phyloP scores from a whole-genome alignment of 1,140 invertebrate genomes.

The Potamilus streckersoni region DNA sequence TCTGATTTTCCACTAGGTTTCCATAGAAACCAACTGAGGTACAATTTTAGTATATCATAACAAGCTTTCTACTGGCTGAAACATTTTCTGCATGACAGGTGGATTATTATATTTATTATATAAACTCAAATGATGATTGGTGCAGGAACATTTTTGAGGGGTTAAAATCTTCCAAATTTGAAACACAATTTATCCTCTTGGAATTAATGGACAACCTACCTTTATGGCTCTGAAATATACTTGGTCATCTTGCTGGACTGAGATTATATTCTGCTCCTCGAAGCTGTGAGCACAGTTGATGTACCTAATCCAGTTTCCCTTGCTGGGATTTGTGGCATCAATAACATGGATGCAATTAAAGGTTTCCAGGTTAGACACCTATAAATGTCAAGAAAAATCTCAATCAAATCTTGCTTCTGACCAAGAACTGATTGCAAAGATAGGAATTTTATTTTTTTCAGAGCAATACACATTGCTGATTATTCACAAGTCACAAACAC shows the following conservation, averaged over 20 bases:
- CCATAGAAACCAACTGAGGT: too few relatives aligned
- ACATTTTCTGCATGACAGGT: too few relatives aligned
- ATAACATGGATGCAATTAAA: conserved; percentile 49
- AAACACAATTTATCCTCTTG: too few relatives aligned
- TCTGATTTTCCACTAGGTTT: too few relatives aligned
- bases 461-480: not conserved
- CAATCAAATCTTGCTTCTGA: not conserved
- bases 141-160: too few relatives aligned
- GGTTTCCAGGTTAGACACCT: conserved; percentile 44
- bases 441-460: not conserved
- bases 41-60: too few relatives aligned
- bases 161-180: too few relatives aligned
- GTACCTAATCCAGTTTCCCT: conserved; percentile 63
- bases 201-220: conserved; percentile 19
- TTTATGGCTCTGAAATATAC: conserved; percentile 63
- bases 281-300: conserved; percentile 63
- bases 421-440: not conserved
- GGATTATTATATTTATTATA: too few relatives aligned
- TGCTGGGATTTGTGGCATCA: conserved; percentile 66
- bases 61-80: too few relatives aligned
- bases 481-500: not conserved
- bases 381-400: not conserved
- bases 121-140: too few relatives aligned
- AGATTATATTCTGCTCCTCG: conserved; percentile 64
- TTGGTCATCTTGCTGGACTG: conserved; percentile 50